Evolutionary conservation across 2,797 vertebrate genomes (phyloP).

Genomic region (Limnodromus scolopaceus): DNA sequence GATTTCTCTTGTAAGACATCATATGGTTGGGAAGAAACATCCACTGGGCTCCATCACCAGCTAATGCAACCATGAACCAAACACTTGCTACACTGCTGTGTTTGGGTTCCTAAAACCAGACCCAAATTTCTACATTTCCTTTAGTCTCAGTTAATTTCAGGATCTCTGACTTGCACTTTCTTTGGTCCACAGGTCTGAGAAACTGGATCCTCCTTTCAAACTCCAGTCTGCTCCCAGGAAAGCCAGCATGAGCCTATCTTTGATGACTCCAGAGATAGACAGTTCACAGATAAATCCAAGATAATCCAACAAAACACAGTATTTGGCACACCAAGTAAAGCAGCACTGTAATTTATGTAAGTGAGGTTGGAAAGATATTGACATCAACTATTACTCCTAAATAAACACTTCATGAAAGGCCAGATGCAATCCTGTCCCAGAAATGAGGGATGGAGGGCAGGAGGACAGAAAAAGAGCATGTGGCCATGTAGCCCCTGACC

Average conservation of each 20-base stretch:
- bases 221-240: accelerated
- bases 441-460: background rate
- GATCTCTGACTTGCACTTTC: background rate
- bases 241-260: background rate
- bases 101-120: background rate
- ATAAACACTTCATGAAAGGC: background rate
- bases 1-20: background rate
- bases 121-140: background rate
- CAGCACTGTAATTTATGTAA: background rate
- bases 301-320: background rate
- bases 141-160: background rate
- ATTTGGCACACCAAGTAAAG: background rate
- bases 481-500: background rate
- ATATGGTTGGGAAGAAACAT: background rate
- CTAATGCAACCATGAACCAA: background rate
- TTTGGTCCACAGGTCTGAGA: background rate
- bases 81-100: background rate
- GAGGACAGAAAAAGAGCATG: background rate
- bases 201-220: background rate
- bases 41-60: background rate
- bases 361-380: background rate
- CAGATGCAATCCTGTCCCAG: background rate
- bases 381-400: background rate
- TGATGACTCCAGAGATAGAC: background rate
- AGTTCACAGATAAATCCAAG: background rate